phyloP scores from a whole-genome alignment of 1,140 invertebrate genomes.

The Diuraphis noxia region DNA sequence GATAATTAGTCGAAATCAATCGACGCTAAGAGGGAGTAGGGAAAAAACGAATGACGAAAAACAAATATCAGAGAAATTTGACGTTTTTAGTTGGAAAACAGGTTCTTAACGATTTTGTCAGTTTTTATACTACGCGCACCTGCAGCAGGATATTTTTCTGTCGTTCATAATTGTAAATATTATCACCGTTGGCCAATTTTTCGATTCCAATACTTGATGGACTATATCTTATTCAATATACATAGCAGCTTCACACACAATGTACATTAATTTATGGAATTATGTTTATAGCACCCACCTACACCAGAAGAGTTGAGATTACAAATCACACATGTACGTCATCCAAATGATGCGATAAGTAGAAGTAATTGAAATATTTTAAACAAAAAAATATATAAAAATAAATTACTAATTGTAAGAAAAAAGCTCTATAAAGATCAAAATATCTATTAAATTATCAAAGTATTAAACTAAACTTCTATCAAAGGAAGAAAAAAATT shows the following conservation, averaged over 20 bases:
- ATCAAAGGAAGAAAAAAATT: not conserved
- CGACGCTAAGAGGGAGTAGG: not conserved
- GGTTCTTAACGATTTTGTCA: not conserved
- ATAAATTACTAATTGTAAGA: not conserved
- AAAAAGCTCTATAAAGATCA: not conserved
- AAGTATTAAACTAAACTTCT: not conserved
- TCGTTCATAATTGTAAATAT: not conserved
- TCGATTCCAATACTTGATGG: not conserved
- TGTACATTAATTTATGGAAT: too few relatives aligned
- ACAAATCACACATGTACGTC: not conserved
- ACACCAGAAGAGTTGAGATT: not conserved
- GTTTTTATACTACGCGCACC: not conserved
- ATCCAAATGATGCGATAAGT: not conserved
- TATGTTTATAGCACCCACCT: not conserved
- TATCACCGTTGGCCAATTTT: not conserved
- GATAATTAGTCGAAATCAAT: not conserved
- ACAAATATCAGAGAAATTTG: not conserved
- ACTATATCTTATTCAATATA: not conserved
- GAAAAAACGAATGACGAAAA: not conserved
- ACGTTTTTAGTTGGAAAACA: not conserved
- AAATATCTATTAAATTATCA: not conserved
- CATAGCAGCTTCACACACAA: not conserved
- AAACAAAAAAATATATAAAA: not conserved
- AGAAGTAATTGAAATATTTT: not conserved
- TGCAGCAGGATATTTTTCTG: too few relatives aligned